Evolutionary conservation across 2,797 vertebrate genomes (phyloP).

Genomic region (Anableps anableps): DNA sequence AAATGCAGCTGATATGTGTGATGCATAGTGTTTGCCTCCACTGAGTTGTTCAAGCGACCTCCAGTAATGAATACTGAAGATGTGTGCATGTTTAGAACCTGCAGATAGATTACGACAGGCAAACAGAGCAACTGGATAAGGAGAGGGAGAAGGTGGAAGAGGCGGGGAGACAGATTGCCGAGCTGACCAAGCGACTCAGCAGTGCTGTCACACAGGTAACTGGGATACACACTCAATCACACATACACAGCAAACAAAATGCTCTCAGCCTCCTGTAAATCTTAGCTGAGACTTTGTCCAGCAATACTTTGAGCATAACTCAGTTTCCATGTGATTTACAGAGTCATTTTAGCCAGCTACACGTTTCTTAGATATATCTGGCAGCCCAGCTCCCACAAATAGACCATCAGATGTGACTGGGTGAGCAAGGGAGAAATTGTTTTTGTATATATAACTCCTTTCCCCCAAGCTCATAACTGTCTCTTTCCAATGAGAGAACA

Average conservation of each 20-base stretch:
- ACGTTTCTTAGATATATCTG: constrained; percentile 51
- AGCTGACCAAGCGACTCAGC: constrained; percentile 88
- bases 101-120: constrained; percentile 92
- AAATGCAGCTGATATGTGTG: constrained; percentile 50
- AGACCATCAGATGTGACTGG: constrained; percentile 67
- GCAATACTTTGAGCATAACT: constrained; percentile 50
- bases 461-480: constrained; percentile 66
- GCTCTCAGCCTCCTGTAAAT: constrained; percentile 62
- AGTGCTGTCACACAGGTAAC: constrained; percentile 86
- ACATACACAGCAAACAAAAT: constrained; percentile 39
- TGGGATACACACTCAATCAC: constrained; percentile 56
- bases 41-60: constrained; percentile 32
- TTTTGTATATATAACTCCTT: constrained; percentile 42
- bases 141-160: constrained; percentile 84
- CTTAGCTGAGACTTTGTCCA: constrained; percentile 50
- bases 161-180: constrained; percentile 86
- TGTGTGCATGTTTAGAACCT: constrained; percentile 84
- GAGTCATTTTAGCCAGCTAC: constrained; percentile 60
- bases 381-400: constrained; percentile 58
- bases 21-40: constrained; percentile 63
- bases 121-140: constrained; percentile 91
- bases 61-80: constrained; percentile 39
- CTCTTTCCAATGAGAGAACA: constrained; percentile 68
- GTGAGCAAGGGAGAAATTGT: constrained; percentile 59
- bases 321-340: constrained; percentile 67